Conservation (phyloP, 2,797 vertebrate genomes). For the Poeciliopsis gracilis region DNA sequence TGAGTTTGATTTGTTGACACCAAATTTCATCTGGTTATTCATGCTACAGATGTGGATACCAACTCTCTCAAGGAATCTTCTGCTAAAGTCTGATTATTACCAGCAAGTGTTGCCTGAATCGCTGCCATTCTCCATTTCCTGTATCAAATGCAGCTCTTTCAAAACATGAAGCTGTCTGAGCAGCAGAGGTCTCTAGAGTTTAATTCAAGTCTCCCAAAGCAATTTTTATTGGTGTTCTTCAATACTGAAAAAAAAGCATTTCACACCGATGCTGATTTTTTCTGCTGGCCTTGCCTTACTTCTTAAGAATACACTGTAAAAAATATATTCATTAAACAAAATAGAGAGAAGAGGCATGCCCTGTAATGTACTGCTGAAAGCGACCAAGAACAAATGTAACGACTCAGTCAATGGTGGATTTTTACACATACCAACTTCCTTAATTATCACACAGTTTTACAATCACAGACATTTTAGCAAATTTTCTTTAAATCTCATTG, state of each 20-base stretch:
- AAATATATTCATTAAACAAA: background rate
- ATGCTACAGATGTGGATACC: background rate
- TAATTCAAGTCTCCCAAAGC: background rate
- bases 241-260: background rate
- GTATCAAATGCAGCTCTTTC: background rate
- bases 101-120: background rate
- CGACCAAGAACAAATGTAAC: background rate
- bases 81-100: background rate
- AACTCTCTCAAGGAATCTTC: background rate
- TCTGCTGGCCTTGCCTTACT: background rate
- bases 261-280: background rate
- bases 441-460: background rate
- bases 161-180: background rate
- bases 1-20: background rate
- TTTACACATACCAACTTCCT: background rate
- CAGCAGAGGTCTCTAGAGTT: background rate
- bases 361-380: background rate
- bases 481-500: background rate
- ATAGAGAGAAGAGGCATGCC: background rate
- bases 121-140: background rate
- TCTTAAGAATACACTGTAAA: background rate
- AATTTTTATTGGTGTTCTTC: background rate
- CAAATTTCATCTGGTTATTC: background rate
- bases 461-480: background rate
- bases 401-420: background rate